Percentiles rank a stretch among this genome's conserved stretches.
Conservation (phyloP, 2,113 vertebrate genomes). For the Orientallactaga bullata region DNA sequence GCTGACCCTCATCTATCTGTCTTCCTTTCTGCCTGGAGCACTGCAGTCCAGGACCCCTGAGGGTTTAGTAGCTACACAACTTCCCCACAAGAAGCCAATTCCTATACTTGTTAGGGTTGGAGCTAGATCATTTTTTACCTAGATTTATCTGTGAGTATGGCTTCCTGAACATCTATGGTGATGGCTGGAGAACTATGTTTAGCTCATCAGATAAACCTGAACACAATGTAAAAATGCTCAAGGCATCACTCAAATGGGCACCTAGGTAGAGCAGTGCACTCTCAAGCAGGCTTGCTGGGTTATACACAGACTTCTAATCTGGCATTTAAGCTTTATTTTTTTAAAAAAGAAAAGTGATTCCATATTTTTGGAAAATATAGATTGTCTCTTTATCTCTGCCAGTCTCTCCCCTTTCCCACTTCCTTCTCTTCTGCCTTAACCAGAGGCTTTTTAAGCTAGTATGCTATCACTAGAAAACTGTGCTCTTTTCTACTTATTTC, state of each 20-base stretch:
- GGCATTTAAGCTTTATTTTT: background rate
- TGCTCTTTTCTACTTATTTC: slow-evolving; percentile 41
- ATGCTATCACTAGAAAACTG: background rate
- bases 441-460: slow-evolving; percentile 17
- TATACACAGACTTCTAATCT: background rate
- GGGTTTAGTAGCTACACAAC: background rate
- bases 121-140: background rate
- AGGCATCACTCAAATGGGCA: background rate
- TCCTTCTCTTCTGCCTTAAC: background rate
- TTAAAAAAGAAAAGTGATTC: background rate
- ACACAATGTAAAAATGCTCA: background rate
- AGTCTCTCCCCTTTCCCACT: background rate
- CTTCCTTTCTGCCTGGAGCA: background rate
- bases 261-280: background rate
- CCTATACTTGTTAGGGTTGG: accelerated
- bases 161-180: background rate
- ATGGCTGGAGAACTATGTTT: background rate
- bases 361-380: background rate
- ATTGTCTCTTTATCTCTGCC: background rate
- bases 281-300: background rate
- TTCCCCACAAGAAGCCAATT: background rate
- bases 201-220: background rate
- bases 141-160: background rate
- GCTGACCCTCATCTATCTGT: accelerated
- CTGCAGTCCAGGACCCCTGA: too few species aligned